Evolutionary conservation across 2,797 vertebrate genomes (phyloP).

Genomic region (Orientallactaga sibirica): DNA sequence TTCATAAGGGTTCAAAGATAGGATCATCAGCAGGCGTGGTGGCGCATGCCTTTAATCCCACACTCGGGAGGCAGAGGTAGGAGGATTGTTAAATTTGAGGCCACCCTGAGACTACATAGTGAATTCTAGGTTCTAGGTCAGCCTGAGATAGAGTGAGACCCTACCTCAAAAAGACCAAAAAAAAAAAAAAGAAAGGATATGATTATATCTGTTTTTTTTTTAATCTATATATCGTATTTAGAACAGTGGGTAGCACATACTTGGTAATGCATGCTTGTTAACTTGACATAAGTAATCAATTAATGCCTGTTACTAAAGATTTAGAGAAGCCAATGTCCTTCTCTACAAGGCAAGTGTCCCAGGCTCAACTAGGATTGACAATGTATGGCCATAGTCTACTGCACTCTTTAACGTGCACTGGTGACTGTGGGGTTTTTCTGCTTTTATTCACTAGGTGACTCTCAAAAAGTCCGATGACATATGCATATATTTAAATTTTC

Average conservation of each 20-base stretch:
- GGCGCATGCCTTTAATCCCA: too few species aligned
- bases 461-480: constrained; percentile 61
- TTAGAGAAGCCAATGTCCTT: background rate
- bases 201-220: background rate
- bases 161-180: too few species aligned
- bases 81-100: too few species aligned
- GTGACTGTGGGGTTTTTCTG: background rate
- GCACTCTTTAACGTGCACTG: background rate
- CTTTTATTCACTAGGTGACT: constrained; percentile 18
- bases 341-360: background rate
- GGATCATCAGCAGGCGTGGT: background rate
- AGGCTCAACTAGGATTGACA: background rate
- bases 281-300: background rate
- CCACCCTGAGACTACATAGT: too few species aligned
- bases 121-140: too few species aligned
- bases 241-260: background rate
- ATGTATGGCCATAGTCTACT: background rate
- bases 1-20: background rate
- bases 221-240: background rate
- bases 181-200: background rate
- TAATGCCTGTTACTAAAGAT: background rate
- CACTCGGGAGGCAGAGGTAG: too few species aligned
- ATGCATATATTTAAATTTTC: background rate
- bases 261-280: background rate
- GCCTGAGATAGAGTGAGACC: too few species aligned